Percentiles rank a stretch among this genome's conserved stretches.
phyloP scores from a whole-genome alignment of 2,113 vertebrate genomes.

The Sturnira hondurensis region DNA sequence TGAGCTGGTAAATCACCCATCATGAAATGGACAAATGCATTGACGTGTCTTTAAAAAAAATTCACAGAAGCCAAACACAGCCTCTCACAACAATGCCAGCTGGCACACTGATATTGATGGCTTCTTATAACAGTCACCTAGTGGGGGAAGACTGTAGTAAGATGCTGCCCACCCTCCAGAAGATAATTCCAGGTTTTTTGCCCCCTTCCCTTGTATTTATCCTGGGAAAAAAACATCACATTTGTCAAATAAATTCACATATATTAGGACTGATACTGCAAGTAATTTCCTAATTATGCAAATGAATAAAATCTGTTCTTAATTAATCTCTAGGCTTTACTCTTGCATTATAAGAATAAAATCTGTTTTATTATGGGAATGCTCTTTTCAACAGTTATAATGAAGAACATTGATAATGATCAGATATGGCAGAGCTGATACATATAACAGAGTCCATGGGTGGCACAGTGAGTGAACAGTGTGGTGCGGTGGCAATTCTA shows the following conservation, averaged over 20 bases:
- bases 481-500: neutral
- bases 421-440: neutral
- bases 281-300: conserved; percentile 71
- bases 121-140: too few relatives aligned
- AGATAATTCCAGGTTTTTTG: too few relatives aligned
- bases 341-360: conserved; percentile 58
- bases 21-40: too few relatives aligned
- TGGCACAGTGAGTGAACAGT: too few relatives aligned
- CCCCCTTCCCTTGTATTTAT: neutral
- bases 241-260: conserved; percentile 68
- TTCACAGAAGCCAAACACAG: too few relatives aligned
- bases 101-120: too few relatives aligned
- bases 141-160: too few relatives aligned
- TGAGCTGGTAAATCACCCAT: too few relatives aligned
- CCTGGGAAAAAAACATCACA: conserved; percentile 54
- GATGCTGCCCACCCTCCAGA: too few relatives aligned
- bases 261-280: conserved; percentile 64
- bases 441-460: neutral
- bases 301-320: conserved; percentile 70
- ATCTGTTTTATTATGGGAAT: conserved; percentile 39
- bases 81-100: too few relatives aligned
- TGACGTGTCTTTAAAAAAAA: too few relatives aligned
- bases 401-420: neutral
- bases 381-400: conserved; percentile 33
- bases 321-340: conserved; percentile 73